A percentile compares a stretch with the other conserved stretches of the same genome.
These are phyloP conservation scores for Siniperca scherzeri DNA, from an alignment of 2,797 vertebrate species.

Conservation along the genomic window DNA sequence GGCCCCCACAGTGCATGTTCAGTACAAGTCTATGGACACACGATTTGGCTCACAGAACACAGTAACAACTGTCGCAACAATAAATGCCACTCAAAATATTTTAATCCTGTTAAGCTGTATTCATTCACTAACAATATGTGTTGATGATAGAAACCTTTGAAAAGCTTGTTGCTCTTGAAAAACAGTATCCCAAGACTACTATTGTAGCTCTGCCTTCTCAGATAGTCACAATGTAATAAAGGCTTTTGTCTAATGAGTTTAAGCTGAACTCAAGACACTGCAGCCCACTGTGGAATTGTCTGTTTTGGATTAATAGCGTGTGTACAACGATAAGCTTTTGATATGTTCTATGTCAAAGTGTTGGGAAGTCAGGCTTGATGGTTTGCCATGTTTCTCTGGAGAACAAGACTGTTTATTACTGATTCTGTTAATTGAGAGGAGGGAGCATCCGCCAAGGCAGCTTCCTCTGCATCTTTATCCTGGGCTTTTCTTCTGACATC, in stretches of 20 bases:
- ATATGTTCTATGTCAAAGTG: conserved; percentile 70
- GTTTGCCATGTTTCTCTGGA: conserved; percentile 61
- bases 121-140: conserved; percentile 61
- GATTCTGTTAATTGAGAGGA: conserved; percentile 77
- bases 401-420: conserved; percentile 78
- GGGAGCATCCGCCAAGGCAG: conserved; percentile 58
- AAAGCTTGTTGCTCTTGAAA: conserved; percentile 58
- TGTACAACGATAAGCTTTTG: conserved; percentile 75
- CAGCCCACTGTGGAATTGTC: conserved; percentile 64
- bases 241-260: conserved; percentile 76
- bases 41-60: conserved; percentile 35
- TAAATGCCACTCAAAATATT: conserved; percentile 57
- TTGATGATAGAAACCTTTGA: conserved; percentile 61
- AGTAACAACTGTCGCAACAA: conserved; percentile 11
- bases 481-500: conserved; percentile 47
- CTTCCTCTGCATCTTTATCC: conserved; percentile 52
- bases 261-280: conserved; percentile 62
- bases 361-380: conserved; percentile 65
- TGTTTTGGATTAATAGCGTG: conserved; percentile 64
- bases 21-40: neutral
- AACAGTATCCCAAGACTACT: conserved; percentile 53
- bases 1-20: neutral
- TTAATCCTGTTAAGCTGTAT: conserved; percentile 67
- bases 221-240: conserved; percentile 65
- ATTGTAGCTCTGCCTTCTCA: conserved; percentile 51